These are phyloP conservation scores for Pelobates cultripes DNA, from an alignment of 2,797 vertebrate species.

Conservation along the genomic window DNA sequence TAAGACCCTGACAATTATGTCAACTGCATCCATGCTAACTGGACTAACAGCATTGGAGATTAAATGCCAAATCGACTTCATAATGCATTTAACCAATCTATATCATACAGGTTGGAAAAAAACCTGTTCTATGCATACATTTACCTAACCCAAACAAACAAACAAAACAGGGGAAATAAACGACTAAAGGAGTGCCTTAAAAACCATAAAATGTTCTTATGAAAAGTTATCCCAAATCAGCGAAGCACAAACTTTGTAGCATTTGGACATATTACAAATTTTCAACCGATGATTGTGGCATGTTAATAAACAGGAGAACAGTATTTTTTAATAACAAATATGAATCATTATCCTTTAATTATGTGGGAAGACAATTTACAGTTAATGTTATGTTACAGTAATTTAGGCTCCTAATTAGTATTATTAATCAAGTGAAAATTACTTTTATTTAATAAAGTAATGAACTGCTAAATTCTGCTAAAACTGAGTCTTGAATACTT, in stretches of 20 bases:
- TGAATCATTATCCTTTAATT: conserved; percentile 56
- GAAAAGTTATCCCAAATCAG: neutral
- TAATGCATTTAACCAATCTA: no score
- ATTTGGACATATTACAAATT: neutral
- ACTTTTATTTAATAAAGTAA: conserved; percentile 53
- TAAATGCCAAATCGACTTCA: no score
- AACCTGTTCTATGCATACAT: no score
- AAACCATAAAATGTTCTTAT: no score
- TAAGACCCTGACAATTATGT: no score
- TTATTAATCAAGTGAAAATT: conserved; percentile 54
- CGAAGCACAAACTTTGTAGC: neutral
- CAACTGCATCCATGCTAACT: no score
- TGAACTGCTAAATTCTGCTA: conserved; percentile 30
- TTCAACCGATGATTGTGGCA: conserved; percentile 13
- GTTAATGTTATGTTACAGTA: conserved; percentile 53
- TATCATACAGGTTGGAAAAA: no score
- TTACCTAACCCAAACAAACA: no score
- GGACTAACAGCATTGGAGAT: no score
- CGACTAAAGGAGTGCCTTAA: no score
- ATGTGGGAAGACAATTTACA: conserved; percentile 52
- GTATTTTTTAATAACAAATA: conserved; percentile 50
- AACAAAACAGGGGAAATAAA: no score
- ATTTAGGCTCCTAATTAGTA: conserved; percentile 53
- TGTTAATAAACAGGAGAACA: conserved; percentile 40
- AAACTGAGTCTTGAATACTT: conserved; percentile 14